phyloP scores from a whole-genome alignment of 2,888 invertebrate species.

The Acrocyrtus sp. region DNA sequence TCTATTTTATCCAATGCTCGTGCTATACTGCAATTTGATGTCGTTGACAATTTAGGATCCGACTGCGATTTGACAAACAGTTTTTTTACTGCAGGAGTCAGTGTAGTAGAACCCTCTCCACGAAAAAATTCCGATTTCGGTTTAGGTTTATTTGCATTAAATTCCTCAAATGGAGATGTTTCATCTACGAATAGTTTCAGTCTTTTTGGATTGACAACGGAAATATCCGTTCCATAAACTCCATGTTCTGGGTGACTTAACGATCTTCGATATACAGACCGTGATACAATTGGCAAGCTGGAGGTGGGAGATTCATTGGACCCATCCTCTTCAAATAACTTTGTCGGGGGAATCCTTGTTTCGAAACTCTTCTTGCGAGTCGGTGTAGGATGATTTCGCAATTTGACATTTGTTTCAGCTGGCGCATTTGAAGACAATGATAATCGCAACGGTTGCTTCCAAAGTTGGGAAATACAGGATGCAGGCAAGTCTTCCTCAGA shows the following conservation, averaged over 20 bases:
- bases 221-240: neutral
- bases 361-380: too few relatives aligned
- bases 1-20: constrained; percentile 65
- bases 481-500: constrained; percentile 10
- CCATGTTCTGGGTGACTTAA: neutral
- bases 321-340: too few relatives aligned
- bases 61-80: constrained; percentile 24
- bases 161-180: constrained; percentile 19
- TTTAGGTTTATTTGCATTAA: neutral
- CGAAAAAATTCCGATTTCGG: neutral
- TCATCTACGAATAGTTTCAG: constrained; percentile 3
- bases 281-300: neutral
- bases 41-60: constrained; percentile 6
- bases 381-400: neutral
- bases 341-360: too few relatives aligned
- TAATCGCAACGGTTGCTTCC: constrained; percentile 1
- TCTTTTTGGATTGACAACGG: constrained; percentile 1
- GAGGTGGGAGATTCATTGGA: neutral
- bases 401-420: neutral
- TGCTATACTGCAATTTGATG: constrained; percentile 1
- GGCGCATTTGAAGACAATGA: too few relatives aligned
- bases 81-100: constrained; percentile 24
- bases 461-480: constrained; percentile 1
- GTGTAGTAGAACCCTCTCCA: neutral
- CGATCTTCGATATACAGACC: neutral